phyloP scores from a whole-genome alignment of 2,113 vertebrate genomes.

The Tyto alba region DNA sequence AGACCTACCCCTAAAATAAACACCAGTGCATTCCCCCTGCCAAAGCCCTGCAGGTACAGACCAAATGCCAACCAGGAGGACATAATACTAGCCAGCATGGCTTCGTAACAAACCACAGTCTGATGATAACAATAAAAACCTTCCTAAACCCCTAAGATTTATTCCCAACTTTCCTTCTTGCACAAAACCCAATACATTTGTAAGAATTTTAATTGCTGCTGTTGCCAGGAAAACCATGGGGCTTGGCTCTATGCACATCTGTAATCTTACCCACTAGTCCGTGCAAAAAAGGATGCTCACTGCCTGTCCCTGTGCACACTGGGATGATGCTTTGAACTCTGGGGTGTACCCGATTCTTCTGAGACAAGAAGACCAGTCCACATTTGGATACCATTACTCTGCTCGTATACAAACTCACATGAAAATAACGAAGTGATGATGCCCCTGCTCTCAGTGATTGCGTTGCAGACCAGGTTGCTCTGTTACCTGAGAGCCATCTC shows the following conservation, averaged over 20 bases:
- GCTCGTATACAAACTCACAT: background rate
- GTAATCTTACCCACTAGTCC: background rate
- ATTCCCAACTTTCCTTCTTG: background rate
- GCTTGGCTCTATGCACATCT: background rate
- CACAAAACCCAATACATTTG: background rate
- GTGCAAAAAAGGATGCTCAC: background rate
- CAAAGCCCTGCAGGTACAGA: background rate
- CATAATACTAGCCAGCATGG: background rate
- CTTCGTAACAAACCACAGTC: background rate
- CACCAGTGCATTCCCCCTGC: rapidly evolving
- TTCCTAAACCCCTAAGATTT: background rate
- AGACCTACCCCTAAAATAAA: background rate
- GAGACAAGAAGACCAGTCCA: background rate
- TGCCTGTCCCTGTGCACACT: background rate
- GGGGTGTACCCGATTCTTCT: background rate
- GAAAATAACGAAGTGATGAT: background rate
- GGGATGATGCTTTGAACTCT: background rate
- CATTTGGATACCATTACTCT: background rate
- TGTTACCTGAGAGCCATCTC: background rate
- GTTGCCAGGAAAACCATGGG: background rate
- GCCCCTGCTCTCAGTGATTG: background rate
- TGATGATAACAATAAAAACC: background rate
- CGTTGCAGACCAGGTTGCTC: background rate
- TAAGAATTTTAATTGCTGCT: background rate
- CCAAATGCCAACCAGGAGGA: background rate